Evolutionary conservation across 2,888 invertebrate species (phyloP), one percentile per base, ranked within the genome.

Genomic region (Andrena marginata): DNA sequence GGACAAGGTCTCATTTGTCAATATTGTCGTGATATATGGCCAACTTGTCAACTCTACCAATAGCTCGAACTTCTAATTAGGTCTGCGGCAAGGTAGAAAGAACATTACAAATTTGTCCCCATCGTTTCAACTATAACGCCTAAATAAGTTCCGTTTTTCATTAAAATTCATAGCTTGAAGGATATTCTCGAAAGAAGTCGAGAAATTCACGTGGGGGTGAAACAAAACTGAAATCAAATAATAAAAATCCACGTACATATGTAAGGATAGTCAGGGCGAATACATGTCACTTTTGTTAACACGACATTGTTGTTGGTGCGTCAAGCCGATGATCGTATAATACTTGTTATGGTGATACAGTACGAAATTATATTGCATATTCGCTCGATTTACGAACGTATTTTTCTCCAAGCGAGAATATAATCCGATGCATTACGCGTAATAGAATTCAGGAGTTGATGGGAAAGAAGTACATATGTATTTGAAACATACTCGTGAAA

Each of bases 281-380:
- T 56, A 8, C 6, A 35, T 31, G 59, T 70, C 69, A 68, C 77
- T 59, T 48, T 62, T 64, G 73, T 83, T 70, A 73, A 33, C 35
- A 69, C 72, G 67, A 71, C 77, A 68, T 77, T 71, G 71, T 77
- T 84, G 73, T 71, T 71, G 73, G 48, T 23, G 54, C 26, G 64
- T 64, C 29, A 59, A 64, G 16, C 65, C 26, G 20, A 63, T 23
- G 54, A 62, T 51, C 54, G 48, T 54, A 8, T 10, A 31, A 70
- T 67, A 72, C 51, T 81, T 56, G 65, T 70, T 69, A 67, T 51
- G 33, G 49, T 29, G 49, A 42, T 13, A 62, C 31, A 33, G 23
- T n/a, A 42, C 3, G 49, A 68, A 56, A 72, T 62, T 72, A 29
- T 10, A 20, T 54, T 49, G 42, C 8, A 26, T 42, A 49, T 48